Conservation (phyloP, 2,888 invertebrate genomes). For the Drosophila meridiana region DNA sequence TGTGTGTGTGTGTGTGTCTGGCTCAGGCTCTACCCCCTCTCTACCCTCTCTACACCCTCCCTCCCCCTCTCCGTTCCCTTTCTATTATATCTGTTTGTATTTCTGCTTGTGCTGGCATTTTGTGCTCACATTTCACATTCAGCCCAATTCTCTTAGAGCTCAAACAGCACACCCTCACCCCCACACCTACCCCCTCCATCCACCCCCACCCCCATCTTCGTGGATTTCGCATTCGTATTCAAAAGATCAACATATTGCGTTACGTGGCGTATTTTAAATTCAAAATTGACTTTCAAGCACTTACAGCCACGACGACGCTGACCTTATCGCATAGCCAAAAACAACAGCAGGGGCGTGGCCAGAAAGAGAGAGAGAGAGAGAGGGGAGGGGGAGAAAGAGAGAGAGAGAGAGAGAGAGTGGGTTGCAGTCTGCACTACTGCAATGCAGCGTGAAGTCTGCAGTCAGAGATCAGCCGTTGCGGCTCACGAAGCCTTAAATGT, state of each 20-base stretch:
- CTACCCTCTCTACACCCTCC: background rate
- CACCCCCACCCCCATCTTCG: slow-evolving; percentile 6
- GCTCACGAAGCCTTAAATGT: background rate
- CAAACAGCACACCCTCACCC: background rate
- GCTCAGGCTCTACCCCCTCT: background rate
- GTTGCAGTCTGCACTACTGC: background rate
- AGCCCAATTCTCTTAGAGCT: slow-evolving; percentile 19
- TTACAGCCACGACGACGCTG: slow-evolving; percentile 51
- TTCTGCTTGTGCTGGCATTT: slow-evolving; percentile 66
- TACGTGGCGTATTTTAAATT: slow-evolving; percentile 80
- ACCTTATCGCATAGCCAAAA: slow-evolving; percentile 41
- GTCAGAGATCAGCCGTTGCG: slow-evolving; percentile 6
- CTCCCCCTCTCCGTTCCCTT: background rate
- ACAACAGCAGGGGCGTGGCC: slow-evolving; percentile 16
- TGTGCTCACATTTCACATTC: slow-evolving; percentile 48
- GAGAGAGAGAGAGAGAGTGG: background rate
- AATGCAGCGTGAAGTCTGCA: background rate
- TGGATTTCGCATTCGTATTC: slow-evolving; percentile 75
- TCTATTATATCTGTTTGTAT: slow-evolving; percentile 32
- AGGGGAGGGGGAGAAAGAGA: background rate
- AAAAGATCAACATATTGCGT: slow-evolving; percentile 80
- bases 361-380: background rate
- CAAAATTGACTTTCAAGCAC: slow-evolving; percentile 80
- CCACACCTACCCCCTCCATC: background rate
- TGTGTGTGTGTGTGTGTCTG: slow-evolving; percentile 21